Evolutionary conservation across 2,888 invertebrate genomes (phyloP), one percentile per base, ranked within the genome.

Genomic region (Oxytorus armatus): DNA sequence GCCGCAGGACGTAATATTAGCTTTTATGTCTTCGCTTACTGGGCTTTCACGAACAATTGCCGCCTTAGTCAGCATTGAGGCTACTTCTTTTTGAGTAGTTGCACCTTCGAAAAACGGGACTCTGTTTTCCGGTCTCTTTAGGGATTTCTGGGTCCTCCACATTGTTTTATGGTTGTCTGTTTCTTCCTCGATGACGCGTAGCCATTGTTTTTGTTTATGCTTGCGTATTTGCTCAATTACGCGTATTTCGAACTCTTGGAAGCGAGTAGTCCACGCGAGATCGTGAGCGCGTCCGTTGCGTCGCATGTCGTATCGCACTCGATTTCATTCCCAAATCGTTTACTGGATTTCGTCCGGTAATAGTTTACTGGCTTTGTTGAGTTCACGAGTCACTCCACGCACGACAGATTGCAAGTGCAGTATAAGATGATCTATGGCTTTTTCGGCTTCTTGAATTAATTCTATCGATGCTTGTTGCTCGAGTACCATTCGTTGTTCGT

Each of bases 131-230:
- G 49, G 49, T 2, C 59, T 42, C 59, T 66, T 77, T 5, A 66
- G 16, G 11, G 65, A 44, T 57, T 61, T 77, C 39, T 65, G 49
- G 10, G 57, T 73, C 18, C 10, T 72, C 66, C 73, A 77, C 63
- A 77, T 70, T 49, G 36, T 23, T n/a, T 70, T 72, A n/a, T 55
- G 39, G 57, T 55, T 57, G 36, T 77, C 23, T 0, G 61, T 65
- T 65, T 44, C 39, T 16, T 55, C 18, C 21, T 77, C 47, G 44
- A 72, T 70, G 33, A 47, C 23, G 16, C 21, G 53, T 63, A 65
- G n/a, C 61, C 63, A 65, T 63, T 73, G 63, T n/a, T 73, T 18
- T 69, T 44, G 29, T 42, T 57, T 69, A 14, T 51, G 3, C 4
- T 66, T 14, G 4, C 23, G 18, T 23, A 70, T 70, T 59, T 29